phyloP scores from a whole-genome alignment of 2,797 vertebrate species.

The Tarsius wallacei region DNA sequence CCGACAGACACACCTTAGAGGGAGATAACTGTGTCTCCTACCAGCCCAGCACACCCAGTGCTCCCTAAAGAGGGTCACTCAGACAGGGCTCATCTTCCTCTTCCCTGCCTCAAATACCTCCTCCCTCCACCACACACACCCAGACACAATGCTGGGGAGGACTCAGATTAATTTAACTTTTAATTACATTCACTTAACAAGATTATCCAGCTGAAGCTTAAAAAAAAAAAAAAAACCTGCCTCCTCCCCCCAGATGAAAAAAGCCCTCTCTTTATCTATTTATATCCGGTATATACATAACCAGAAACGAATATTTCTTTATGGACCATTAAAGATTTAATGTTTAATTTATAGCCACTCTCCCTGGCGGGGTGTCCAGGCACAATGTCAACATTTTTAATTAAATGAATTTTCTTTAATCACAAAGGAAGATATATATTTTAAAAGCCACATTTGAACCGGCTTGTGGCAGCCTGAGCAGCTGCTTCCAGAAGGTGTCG shows the following conservation, averaged over 20 bases:
- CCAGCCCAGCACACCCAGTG: fast-evolving
- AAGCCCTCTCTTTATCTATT: conserved; percentile 84
- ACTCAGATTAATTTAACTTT: conserved; percentile 87
- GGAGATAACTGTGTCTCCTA: fast-evolving
- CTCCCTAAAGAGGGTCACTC: neutral
- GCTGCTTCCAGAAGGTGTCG: neutral
- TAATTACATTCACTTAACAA: conserved; percentile 91
- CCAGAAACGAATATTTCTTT: conserved; percentile 90
- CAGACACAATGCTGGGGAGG: neutral
- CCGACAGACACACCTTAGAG: neutral
- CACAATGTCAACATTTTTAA: conserved; percentile 92
- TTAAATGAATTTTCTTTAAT: conserved; percentile 88
- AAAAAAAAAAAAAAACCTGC: conserved; percentile 84
- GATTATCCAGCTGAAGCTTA: conserved; percentile 89
- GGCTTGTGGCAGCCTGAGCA: neutral
- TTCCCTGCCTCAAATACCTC: fast-evolving
- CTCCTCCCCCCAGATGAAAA: conserved; percentile 68
- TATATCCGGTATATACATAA: conserved; percentile 87
- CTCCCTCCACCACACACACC: neutral
- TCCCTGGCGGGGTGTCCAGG: conserved; percentile 90
- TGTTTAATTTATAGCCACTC: conserved; percentile 92
- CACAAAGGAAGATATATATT: conserved; percentile 75
- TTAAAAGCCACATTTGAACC: conserved; percentile 73
- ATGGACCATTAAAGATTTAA: conserved; percentile 92
- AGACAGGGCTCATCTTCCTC: fast-evolving